These are phyloP conservation scores for Spinus pinus DNA, from an alignment of 2,797 vertebrate species.

Conservation along the genomic window DNA sequence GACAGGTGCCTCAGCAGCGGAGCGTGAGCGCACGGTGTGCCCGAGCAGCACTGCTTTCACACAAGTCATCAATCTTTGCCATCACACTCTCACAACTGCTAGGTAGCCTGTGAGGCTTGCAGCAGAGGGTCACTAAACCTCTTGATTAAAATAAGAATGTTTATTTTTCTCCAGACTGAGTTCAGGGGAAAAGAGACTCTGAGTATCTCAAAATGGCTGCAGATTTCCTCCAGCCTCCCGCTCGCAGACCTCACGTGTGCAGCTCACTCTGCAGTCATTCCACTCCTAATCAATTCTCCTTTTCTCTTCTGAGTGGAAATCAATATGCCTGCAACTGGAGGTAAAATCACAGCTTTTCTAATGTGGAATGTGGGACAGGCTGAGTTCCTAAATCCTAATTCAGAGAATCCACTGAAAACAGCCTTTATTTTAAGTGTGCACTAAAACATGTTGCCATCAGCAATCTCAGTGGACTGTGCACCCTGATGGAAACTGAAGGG, in stretches of 20 bases:
- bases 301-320: neutral
- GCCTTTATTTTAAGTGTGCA: neutral
- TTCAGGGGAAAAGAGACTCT: neutral
- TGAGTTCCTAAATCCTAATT: neutral
- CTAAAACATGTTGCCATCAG: neutral
- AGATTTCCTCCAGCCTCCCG: neutral
- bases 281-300: neutral
- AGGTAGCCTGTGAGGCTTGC: neutral
- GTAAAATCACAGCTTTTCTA: neutral
- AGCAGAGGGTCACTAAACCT: neutral
- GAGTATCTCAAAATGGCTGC: neutral
- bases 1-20: neutral
- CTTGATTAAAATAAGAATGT: neutral
- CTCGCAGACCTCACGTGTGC: fast-evolving
- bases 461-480: neutral
- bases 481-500: fast-evolving
- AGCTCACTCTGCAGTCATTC: neutral
- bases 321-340: neutral
- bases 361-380: neutral
- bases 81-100: neutral
- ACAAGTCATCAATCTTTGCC: neutral
- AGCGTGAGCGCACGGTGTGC: fast-evolving
- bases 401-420: neutral
- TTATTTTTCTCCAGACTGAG: neutral
- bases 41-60: neutral